Percentiles rank a stretch among this genome's conserved stretches.
These are phyloP conservation scores for Antigone vipio DNA, from an alignment of 2,113 vertebrate species.

Conservation along the genomic window DNA sequence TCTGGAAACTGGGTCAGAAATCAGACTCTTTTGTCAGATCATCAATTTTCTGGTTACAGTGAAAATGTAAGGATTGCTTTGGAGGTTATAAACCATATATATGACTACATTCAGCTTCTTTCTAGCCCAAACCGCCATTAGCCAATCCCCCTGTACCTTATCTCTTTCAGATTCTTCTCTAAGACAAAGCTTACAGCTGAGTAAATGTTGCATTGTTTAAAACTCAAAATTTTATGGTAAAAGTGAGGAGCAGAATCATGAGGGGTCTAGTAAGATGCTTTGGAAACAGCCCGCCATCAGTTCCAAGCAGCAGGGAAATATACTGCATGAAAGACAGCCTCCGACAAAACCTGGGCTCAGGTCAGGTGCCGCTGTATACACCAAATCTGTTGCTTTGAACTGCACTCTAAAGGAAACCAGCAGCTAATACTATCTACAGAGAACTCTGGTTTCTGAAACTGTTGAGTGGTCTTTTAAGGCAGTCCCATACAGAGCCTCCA, in stretches of 20 bases:
- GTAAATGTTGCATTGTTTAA: not conserved
- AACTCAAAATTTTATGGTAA: not conserved
- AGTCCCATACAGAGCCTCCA: not conserved
- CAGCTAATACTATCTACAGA: not conserved
- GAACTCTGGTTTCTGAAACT: not conserved
- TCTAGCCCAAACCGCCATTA: not conserved
- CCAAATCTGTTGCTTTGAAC: not conserved
- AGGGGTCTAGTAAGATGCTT: not conserved
- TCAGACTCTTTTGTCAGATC: not conserved
- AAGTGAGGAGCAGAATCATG: not conserved
- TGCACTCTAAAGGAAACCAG: not conserved
- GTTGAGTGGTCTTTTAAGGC: not conserved
- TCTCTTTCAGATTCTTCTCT: not conserved
- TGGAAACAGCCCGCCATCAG: not conserved
- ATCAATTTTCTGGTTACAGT: not conserved
- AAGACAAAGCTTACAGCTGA: not conserved
- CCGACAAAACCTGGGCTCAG: not conserved
- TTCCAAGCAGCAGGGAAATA: not conserved
- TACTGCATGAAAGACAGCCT: not conserved
- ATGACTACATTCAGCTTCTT: not conserved
- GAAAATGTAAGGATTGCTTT: not conserved
- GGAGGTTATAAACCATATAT: not conserved
- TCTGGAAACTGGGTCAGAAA: not conserved
- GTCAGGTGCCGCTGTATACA: not conserved
- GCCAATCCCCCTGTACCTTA: not conserved